Conservation (phyloP, 2,113 vertebrate species). For the Paramisgurnus dabryanus region DNA sequence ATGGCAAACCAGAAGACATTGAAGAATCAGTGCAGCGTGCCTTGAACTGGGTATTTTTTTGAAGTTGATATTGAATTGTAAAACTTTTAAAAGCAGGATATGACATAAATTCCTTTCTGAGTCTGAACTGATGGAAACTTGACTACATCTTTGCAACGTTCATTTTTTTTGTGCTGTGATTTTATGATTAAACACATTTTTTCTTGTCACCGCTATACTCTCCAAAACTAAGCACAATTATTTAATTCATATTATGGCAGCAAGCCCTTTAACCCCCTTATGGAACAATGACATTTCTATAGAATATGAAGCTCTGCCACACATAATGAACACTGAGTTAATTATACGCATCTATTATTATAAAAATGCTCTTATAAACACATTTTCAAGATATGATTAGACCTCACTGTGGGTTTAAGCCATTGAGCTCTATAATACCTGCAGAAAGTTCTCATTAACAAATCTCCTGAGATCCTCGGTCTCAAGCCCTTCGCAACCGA, state of each 20-base stretch:
- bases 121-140: neutral
- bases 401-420: neutral
- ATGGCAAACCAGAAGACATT: too few relatives aligned
- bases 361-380: neutral
- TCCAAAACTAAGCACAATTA: neutral
- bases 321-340: neutral
- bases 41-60: too few relatives aligned
- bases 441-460: too few relatives aligned
- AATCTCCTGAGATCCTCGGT: too few relatives aligned
- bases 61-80: constrained; percentile 9
- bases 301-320: neutral
- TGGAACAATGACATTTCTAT: neutral
- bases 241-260: neutral
- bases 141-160: neutral
- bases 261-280: neutral
- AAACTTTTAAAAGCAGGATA: neutral
- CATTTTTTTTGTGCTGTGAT: neutral
- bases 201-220: neutral
- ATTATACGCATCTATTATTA: neutral
- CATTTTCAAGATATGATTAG: neutral
- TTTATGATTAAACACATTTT: neutral
- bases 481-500: too few relatives aligned
- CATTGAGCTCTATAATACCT: neutral
- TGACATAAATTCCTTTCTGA: neutral
- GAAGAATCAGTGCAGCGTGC: too few relatives aligned